A percentile compares a stretch with the other conserved stretches of the same genome.
Conservation (phyloP, 2,888 invertebrate species). For the Calliphora vomitoria region DNA sequence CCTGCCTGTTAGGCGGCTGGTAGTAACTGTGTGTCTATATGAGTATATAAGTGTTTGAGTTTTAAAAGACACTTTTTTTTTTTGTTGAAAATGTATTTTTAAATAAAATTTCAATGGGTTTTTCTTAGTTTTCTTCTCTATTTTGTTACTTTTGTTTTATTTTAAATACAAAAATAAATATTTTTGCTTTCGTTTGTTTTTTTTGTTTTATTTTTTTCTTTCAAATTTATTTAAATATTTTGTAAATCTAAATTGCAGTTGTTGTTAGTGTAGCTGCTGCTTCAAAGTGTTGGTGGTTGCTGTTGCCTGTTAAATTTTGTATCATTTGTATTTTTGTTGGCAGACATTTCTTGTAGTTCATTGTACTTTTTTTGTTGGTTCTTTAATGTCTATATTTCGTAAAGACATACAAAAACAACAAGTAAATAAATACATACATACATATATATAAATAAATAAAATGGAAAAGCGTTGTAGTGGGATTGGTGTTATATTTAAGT, state of each 20-base stretch:
- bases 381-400: constrained; percentile 33
- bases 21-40: neutral
- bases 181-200: neutral
- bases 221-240: constrained; percentile 50
- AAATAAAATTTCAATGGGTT: constrained; percentile 57
- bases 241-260: constrained; percentile 59
- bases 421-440: neutral
- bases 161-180: constrained; percentile 38
- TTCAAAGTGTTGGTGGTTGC: constrained; percentile 31
- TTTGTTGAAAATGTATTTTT: constrained; percentile 48
- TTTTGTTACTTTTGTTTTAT: constrained; percentile 26
- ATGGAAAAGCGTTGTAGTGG: neutral
- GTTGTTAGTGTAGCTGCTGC: constrained; percentile 18
- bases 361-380: constrained; percentile 61
- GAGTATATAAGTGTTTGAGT: constrained; percentile 14
- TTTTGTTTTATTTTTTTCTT: constrained; percentile 34
- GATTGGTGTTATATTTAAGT: neutral
- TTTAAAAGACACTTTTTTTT: constrained; percentile 32
- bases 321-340: constrained; percentile 46
- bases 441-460: neutral
- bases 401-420: constrained; percentile 1
- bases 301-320: constrained; percentile 20
- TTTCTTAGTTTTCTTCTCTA: constrained; percentile 18
- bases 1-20: constrained; percentile 13
- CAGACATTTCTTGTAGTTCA: constrained; percentile 64